Percentiles rank a stretch among this genome's conserved stretches.
phyloP scores from a whole-genome alignment of 2,888 invertebrate species.

The Monoplex corrugatus region DNA sequence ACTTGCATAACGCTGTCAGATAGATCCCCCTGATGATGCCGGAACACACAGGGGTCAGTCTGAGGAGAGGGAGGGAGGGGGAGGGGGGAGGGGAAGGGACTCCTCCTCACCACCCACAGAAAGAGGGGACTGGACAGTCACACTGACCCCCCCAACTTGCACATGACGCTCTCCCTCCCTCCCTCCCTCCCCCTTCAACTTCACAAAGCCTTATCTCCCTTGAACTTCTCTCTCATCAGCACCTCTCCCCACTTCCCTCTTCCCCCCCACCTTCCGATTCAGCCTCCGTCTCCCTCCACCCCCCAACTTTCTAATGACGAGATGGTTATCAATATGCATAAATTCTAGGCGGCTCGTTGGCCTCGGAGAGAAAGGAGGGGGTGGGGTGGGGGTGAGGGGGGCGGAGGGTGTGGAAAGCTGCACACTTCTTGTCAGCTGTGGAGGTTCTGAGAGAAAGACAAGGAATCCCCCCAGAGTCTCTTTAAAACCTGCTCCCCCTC shows the following conservation, averaged over 20 bases:
- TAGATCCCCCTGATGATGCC: too few species aligned
- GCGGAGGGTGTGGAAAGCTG: conserved; percentile 17
- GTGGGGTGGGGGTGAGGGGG: neutral
- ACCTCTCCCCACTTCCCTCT: neutral
- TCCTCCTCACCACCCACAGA: neutral
- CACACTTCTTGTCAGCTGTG: conserved; percentile 12
- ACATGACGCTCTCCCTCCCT: neutral
- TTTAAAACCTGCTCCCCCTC: neutral
- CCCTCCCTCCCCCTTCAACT: neutral
- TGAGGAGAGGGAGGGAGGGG: too few species aligned
- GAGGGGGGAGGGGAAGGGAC: neutral
- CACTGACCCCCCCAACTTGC: neutral
- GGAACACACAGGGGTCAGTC: too few species aligned
- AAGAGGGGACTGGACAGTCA: neutral
- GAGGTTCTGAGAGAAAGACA: neutral
- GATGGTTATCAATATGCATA: conserved; percentile 46
- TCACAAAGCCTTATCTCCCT: neutral
- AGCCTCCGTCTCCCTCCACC: too few species aligned
- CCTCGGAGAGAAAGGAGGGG: neutral
- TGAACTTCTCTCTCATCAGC: neutral
- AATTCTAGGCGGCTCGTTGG: neutral
- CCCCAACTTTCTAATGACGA: conserved; percentile 19
- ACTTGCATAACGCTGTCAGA: too few species aligned
- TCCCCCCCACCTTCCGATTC: neutral
- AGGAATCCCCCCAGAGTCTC: too few species aligned